These are phyloP conservation scores for Phymastichus coffea DNA, from an alignment of 1,140 invertebrate genomes.

Conservation along the genomic window DNA sequence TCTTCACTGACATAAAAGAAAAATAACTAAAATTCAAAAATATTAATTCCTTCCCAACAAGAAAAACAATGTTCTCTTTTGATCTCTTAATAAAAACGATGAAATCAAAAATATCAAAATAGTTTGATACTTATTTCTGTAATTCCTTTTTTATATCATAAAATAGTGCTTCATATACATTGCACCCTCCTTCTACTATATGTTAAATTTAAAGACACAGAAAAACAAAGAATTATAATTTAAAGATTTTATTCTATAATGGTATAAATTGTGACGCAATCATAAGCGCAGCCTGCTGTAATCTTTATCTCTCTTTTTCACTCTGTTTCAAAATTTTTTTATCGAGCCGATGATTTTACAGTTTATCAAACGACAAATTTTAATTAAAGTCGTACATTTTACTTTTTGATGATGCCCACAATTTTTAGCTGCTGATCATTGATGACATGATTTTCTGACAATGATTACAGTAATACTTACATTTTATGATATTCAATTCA, in stretches of 20 bases:
- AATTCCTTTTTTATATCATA: too few relatives aligned
- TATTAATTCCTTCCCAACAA: constrained; percentile 6
- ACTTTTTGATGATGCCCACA: constrained; percentile 5
- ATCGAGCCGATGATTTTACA: constrained; percentile 24
- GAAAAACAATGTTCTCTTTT: constrained; percentile 10
- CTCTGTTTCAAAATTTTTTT: constrained; percentile 20
- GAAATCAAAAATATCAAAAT: not conserved
- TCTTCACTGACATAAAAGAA: not conserved
- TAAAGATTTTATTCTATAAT: not conserved
- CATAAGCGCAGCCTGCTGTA: not conserved
- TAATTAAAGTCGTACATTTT: constrained; percentile 14
- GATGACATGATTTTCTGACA: constrained; percentile 23
- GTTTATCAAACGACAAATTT: constrained; percentile 21
- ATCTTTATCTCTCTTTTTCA: too few relatives aligned
- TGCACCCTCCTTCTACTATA: too few relatives aligned
- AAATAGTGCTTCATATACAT: too few relatives aligned
- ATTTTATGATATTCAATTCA: constrained; percentile 17
- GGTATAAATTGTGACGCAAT: constrained; percentile 17
- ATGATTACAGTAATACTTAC: constrained; percentile 17
- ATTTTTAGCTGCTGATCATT: constrained; percentile 6
- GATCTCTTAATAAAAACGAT: constrained; percentile 26
- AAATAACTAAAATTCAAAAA: constrained; percentile 1
- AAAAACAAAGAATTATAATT: too few relatives aligned
- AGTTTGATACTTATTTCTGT: too few relatives aligned
- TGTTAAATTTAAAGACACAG: too few relatives aligned